A percentile compares a stretch with the other conserved stretches of the same genome.
Conservation (phyloP, 2,888 invertebrate genomes). For the Patella pellucida region DNA sequence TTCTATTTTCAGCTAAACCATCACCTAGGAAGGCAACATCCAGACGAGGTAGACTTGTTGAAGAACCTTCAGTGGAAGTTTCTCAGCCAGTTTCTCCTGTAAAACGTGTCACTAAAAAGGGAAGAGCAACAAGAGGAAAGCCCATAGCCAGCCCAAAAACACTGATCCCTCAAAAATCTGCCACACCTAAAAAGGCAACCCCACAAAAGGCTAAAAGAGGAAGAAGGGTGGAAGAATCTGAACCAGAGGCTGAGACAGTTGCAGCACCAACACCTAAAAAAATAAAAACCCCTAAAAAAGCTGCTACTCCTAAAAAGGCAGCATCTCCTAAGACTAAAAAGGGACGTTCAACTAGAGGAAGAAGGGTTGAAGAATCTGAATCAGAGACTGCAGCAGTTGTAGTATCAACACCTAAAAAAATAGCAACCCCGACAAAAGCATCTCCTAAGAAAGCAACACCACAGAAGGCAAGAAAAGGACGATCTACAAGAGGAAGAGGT, state of each 20-base stretch:
- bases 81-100: neutral
- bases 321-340: slow-evolving; percentile 6
- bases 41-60: too few relatives aligned
- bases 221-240: neutral
- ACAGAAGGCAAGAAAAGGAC: slow-evolving; percentile 16
- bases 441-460: slow-evolving; percentile 25
- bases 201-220: neutral
- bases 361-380: slow-evolving; percentile 31
- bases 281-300: neutral
- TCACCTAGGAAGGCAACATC: neutral
- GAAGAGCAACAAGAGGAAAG: slow-evolving; percentile 14
- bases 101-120: slow-evolving; percentile 14
- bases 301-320: neutral
- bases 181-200: neutral
- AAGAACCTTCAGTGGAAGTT: slow-evolving; percentile 8
- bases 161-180: neutral
- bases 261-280: neutral
- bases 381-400: slow-evolving; percentile 17
- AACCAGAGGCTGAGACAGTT: neutral
- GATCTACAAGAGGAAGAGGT: neutral
- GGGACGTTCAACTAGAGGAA: slow-evolving; percentile 21
- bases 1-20: slow-evolving; percentile 7
- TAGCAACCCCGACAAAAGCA: slow-evolving; percentile 19
- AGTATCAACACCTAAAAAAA: slow-evolving; percentile 25
- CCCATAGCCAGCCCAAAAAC: slow-evolving; percentile 19